Base-by-base conservation (phyloP, 2,888 invertebrate genomes). In the Parascotia fuliginaria region DNA sequence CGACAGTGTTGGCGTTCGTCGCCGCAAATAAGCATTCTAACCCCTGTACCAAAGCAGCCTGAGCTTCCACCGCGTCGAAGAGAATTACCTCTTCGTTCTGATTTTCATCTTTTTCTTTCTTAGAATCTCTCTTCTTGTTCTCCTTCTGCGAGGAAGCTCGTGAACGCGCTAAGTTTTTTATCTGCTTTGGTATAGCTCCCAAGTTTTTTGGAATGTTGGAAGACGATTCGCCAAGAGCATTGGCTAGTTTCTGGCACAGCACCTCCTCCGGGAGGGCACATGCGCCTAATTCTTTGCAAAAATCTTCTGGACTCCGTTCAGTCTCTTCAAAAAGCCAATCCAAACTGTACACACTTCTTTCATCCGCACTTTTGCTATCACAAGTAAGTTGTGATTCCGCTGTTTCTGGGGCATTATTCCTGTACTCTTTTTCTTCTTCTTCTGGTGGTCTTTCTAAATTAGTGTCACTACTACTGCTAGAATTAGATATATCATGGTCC, bases 111-210 rank as follows among this genome's bases (percentile, higher is more conserved):
- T 86, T 89, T 34, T 91, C 89, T 48, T 84, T 91, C 61, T 78
- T 89, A 68, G 84, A 80, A 79, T 93, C 93, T 76, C 83, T 84
- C 77, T 88, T 90, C 77, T 92, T 92, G 79, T 92, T 93, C 77
- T 93, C 92, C 77, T 93, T 92, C 45, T 94, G 92, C 7, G 94
- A 94, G 24, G 94, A 94, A 61, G 93, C 85, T 71, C 93, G 77
- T 70, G 92, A 79, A 85, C 93, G 80, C 64, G 88, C 87, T 85
- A 89, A 87, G 86, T 91, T 92, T 91, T 90, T 92, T 71, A 92
- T 86, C 83, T 95, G 95, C 82, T 96, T 95, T 49, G 95, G 95
- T 81, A 95, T 95, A 56, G 95, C 95, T 51, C 95, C 95, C 70
- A 95, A 93, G 79, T 94, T 95, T 80, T 94, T 94, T 80, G 94